Evolutionary conservation across 2,888 invertebrate genomes (phyloP).

Genomic region (Malacosoma neustria): DNA sequence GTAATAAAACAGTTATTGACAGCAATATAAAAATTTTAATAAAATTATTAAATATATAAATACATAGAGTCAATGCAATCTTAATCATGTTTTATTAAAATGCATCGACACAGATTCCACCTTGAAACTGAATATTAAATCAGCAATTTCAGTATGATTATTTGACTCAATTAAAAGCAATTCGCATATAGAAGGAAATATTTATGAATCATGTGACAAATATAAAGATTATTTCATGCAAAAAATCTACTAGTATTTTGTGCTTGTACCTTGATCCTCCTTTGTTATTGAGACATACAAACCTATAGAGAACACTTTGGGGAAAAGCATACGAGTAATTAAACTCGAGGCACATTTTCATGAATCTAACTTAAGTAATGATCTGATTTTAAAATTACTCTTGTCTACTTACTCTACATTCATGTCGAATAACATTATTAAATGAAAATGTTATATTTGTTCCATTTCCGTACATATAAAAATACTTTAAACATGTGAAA

Average conservation of each 20-base stretch:
- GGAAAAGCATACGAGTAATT: not conserved
- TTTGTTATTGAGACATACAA: not conserved
- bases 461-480: too few relatives aligned
- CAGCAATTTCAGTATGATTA: not conserved
- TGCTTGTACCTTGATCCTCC: not conserved
- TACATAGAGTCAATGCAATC: not conserved
- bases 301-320: not conserved
- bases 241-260: not conserved
- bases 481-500: too few relatives aligned
- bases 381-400: slow-evolving; percentile 10
- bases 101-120: not conserved
- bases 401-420: too few relatives aligned
- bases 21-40: not conserved
- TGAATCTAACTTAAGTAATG: slow-evolving; percentile 10
- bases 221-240: not conserved
- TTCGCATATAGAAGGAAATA: not conserved
- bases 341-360: slow-evolving; percentile 9
- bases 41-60: not conserved
- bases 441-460: too few relatives aligned
- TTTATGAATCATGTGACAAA: not conserved
- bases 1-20: not conserved
- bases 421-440: too few relatives aligned
- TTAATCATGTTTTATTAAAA: not conserved
- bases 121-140: not conserved
- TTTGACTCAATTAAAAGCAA: not conserved